Percentiles rank a stretch among this genome's conserved stretches.
These are phyloP conservation scores for Mobula birostris DNA, from an alignment of 2,113 vertebrate genomes.

Conservation along the genomic window DNA sequence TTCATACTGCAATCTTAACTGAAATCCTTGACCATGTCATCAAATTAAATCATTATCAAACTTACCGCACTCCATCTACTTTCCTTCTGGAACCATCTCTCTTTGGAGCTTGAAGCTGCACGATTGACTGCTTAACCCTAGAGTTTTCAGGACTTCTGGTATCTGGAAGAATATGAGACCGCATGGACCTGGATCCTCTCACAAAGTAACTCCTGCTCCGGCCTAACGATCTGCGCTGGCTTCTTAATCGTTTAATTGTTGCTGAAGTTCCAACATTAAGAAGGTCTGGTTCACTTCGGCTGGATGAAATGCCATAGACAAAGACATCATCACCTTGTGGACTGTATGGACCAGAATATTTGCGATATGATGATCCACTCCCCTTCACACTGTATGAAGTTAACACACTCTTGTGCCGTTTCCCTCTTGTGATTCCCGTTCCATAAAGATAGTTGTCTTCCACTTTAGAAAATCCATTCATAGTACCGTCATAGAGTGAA, in stretches of 20 bases:
- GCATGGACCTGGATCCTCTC: neutral
- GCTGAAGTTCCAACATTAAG: neutral
- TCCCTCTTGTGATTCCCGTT: neutral
- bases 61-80: neutral
- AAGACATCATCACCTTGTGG: neutral
- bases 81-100: neutral
- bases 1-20: too few relatives aligned
- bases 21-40: neutral
- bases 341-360: neutral
- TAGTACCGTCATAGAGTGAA: neutral
- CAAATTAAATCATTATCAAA: neutral
- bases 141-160: neutral
- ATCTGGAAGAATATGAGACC: neutral
- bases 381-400: neutral
- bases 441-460: neutral
- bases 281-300: constrained; percentile 32
- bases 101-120: neutral
- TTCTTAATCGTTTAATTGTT: neutral
- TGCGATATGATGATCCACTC: neutral
- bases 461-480: neutral
- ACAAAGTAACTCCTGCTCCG: neutral
- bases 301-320: neutral
- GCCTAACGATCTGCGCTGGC: too few relatives aligned
- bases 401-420: neutral
- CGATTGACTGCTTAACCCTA: neutral